Base-by-base conservation (phyloP, 2,888 invertebrate genomes). In the Shargacucullia verbasci region DNA sequence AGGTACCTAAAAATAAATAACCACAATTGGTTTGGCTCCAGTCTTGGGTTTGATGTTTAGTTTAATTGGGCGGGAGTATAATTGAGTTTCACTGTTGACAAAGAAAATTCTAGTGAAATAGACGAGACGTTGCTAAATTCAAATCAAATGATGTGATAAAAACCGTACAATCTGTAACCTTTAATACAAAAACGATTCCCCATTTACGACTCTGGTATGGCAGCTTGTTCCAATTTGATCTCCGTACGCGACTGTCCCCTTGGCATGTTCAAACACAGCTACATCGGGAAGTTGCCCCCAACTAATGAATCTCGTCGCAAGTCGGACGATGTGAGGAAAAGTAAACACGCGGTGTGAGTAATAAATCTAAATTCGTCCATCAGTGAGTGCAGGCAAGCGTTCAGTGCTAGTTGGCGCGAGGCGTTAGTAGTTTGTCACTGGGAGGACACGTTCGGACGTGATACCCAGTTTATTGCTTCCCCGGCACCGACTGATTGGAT, bases 361-460 rank as follows among this genome's bases (percentile, higher is more conserved):
- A 85, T 85, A 87, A 85, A 86, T 86, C 83, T 87, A 84, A 86
- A 87, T 86, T 85, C 82, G 82, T 84, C 83, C 81, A 85, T 85
- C 82, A 81, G 73, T 71, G 79, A 79, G 80, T 79, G 80, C 82
- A 84, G 72, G 80, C 74, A 78, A 82, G 79, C 80, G 70, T 75
- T 61, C 69, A 78, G 67, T 63, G 70, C 72, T 70, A 71, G 78
- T 70, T 75, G 65, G 73, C 59, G 68, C 56, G 54, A 34, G 61
- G 64, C 65, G 66, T 70, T 75, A 76, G 84, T 80, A 82, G 82
- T 82, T 82, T 83, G 82, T 83, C 83, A 84, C 76, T 59, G 49
- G 58, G 70, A 77, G 75, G 84, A 85, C 84, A 86, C 84, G 87
- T 80, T 77, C 79, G 83, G 72, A 86, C 85, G 87, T 90, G 90